A percentile compares a stretch with the other conserved stretches of the same genome.
These are phyloP conservation scores for Potamilus streckersoni DNA, from an alignment of 1,140 invertebrate species.

Conservation along the genomic window DNA sequence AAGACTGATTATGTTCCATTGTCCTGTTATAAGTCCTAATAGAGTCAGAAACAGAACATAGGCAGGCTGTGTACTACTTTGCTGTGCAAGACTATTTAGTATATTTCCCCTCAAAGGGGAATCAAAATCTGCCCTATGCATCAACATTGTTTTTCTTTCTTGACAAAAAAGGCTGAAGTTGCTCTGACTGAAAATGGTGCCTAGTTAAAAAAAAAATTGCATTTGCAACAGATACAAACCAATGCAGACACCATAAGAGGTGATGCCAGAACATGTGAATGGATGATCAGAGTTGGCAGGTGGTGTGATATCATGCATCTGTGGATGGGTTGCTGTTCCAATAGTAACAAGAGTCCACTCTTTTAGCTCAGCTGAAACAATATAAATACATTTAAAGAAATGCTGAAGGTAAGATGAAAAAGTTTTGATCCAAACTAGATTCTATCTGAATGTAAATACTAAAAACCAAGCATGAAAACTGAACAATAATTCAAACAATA, in stretches of 20 bases:
- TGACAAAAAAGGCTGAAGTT: background rate
- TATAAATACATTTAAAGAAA: background rate
- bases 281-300: slow-evolving; percentile 27
- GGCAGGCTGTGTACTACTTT: no score
- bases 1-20: no score
- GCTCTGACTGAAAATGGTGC: background rate
- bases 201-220: background rate
- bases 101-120: no score
- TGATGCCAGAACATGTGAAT: slow-evolving; percentile 54
- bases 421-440: no score
- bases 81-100: no score
- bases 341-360: slow-evolving; percentile 56
- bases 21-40: no score
- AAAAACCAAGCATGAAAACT: no score
- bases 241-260: slow-evolving; percentile 58
- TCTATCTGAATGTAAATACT: no score
- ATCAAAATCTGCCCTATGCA: no score
- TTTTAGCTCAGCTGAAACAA: slow-evolving; percentile 57
- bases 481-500: no score
- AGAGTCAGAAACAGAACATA: no score
- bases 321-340: slow-evolving; percentile 52
- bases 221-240: slow-evolving; percentile 39
- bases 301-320: slow-evolving; percentile 41
- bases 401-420: background rate
- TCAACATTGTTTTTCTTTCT: no score